phyloP scores from a whole-genome alignment of 2,113 vertebrate genomes.

The Oryzias melastigma region DNA sequence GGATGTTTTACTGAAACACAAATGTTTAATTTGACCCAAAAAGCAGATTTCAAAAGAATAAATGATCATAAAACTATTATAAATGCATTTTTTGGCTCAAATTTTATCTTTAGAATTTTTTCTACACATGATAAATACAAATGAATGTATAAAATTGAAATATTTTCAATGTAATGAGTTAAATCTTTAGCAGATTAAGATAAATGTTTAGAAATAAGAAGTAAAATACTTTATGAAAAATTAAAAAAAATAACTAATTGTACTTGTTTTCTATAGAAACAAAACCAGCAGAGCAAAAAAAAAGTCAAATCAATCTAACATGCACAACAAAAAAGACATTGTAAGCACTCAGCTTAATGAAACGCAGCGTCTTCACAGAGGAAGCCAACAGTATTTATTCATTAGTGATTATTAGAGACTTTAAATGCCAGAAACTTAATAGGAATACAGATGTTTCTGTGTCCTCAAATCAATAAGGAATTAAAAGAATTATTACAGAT shows the following conservation, averaged over 20 bases:
- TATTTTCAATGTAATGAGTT: neutral
- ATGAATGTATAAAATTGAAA: neutral
- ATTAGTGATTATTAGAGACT: too few relatives aligned
- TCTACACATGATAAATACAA: too few relatives aligned
- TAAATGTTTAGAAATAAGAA: neutral
- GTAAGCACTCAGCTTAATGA: too few relatives aligned
- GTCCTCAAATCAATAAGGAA: too few relatives aligned
- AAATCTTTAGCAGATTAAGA: conserved; percentile 1
- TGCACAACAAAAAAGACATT: too few relatives aligned
- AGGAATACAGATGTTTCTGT: too few relatives aligned
- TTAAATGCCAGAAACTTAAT: too few relatives aligned
- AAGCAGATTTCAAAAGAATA: neutral
- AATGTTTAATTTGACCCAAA: neutral
- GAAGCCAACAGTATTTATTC: too few relatives aligned
- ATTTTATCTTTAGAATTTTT: too few relatives aligned
- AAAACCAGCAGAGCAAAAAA: neutral
- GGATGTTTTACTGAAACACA: conserved; percentile 86
- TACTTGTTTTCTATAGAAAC: neutral
- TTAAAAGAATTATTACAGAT: neutral
- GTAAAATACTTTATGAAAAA: neutral
- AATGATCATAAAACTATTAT: neutral
- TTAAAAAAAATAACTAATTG: neutral
- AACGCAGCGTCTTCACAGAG: too few relatives aligned
- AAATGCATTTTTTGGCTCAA: too few relatives aligned
- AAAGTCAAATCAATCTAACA: too few relatives aligned